phyloP scores from a whole-genome alignment of 1,140 invertebrate species.

The Bombus turneri region DNA sequence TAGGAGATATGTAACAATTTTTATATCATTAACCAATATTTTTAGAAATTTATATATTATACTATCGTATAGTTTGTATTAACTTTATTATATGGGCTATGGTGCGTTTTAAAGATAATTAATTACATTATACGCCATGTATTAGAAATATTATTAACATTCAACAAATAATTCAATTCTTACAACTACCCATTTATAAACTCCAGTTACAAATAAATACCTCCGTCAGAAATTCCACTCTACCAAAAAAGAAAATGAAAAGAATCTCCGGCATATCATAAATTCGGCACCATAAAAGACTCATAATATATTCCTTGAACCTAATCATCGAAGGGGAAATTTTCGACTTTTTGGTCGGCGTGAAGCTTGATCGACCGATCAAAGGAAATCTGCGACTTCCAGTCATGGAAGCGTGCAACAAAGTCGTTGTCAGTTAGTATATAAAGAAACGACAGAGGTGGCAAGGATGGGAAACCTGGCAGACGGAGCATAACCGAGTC shows the following conservation, averaged over 20 bases:
- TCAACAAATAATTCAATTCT: background rate
- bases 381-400: conserved; percentile 74
- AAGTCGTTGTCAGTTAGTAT: conserved; percentile 65
- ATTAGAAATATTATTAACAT: too few species aligned
- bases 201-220: background rate
- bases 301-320: background rate
- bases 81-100: background rate
- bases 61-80: too few species aligned
- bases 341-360: conserved; percentile 39
- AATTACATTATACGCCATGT: background rate
- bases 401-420: conserved; percentile 66
- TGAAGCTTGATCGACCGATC: conserved; percentile 53
- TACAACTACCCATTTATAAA: background rate
- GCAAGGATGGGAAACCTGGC: conserved; percentile 5
- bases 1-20: too few species aligned
- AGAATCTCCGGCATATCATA: background rate
- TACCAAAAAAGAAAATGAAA: background rate
- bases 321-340: conserved; percentile 18
- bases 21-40: too few species aligned
- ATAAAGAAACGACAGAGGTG: conserved; percentile 55
- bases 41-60: too few species aligned
- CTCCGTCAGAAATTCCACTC: background rate
- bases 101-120: background rate
- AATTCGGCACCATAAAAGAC: background rate
- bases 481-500: conserved; percentile 55